Base-by-base conservation (phyloP, 1,140 invertebrate genomes). In the Drosophila yakuba region DNA sequence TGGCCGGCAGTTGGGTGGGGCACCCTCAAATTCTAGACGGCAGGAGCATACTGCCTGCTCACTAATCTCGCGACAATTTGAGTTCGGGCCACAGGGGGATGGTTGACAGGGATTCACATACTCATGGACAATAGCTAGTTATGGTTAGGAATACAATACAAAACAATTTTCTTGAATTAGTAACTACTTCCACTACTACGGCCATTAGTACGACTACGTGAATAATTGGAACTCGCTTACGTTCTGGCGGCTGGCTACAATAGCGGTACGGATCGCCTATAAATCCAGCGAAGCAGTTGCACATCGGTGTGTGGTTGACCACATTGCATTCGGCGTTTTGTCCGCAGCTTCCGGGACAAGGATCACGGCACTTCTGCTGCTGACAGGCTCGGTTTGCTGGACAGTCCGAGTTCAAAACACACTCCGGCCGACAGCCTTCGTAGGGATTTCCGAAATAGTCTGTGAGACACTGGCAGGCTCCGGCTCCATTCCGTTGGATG, bases 331-430 rank as follows among this genome's bases (percentile, higher is more conserved):
- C 94, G 2, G 95, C 96, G 80, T 96, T 96, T 35, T 93, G 93
- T 48, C 95, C 96, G 91, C 96, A 97, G 39, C 95, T 94, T 20
- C 96, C 95, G 1, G 94, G 94, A 85, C 96, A 97, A 43, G 96
- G 96, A 93, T 97, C 95, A 75, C 94, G 94, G 82, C 96, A 97
- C 93, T 95, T 96, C 62, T 95, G 95, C 76, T 96, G 95, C 14
- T 96, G 93, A 74, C 96, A 97, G 28, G 95, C 95, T 67, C 94
- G 93, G 75, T 94, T 95, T 10, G 95, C 93, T 38, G 95, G 93
- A 79, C 96, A 97, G 81, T 96, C 96, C 1, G 94, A 94, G 89
- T 96, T 96, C 2, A 96, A 91, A 3, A 95, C 93, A 92, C 96
- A 97, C 93, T 96, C 95, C 7, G 95, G 96, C 41, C 95, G 93